Evolutionary conservation across 1,140 invertebrate genomes (phyloP).

Genomic region (Bombus breviceps): DNA sequence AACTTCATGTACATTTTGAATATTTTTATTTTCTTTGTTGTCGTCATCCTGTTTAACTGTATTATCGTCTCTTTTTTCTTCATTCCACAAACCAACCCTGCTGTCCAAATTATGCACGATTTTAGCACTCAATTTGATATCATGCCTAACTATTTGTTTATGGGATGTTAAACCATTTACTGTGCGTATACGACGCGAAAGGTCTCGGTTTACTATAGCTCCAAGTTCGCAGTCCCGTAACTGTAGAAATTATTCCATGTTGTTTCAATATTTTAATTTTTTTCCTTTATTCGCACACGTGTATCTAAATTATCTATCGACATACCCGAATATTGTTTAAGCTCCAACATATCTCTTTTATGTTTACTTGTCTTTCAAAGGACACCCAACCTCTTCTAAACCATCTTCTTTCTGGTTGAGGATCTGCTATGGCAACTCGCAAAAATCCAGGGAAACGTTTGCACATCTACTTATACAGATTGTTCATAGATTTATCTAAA

Average conservation of each 20-base stretch:
- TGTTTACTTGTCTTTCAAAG: slow-evolving; percentile 97
- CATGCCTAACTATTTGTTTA: slow-evolving; percentile 94
- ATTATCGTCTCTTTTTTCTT: slow-evolving; percentile 80
- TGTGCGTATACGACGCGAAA: slow-evolving; percentile 95
- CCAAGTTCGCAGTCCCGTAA: slow-evolving; percentile 96
- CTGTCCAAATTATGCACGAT: slow-evolving; percentile 97
- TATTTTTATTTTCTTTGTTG: slow-evolving; percentile 68
- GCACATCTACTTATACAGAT: slow-evolving; percentile 88
- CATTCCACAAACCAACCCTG: slow-evolving; percentile 91
- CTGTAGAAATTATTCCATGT: slow-evolving; percentile 78
- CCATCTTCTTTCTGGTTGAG: slow-evolving; percentile 96
- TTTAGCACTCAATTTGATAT: slow-evolving; percentile 96
- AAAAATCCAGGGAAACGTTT: slow-evolving; percentile 97
- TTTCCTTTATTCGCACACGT: not conserved
- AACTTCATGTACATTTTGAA: slow-evolving; percentile 65
- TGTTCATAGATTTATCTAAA: not conserved
- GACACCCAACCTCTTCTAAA: slow-evolving; percentile 99
- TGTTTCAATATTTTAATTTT: not conserved
- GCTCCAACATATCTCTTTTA: slow-evolving; percentile 99
- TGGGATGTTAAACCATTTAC: slow-evolving; percentile 97
- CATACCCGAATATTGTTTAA: slow-evolving; percentile 95
- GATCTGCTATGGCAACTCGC: slow-evolving; percentile 98
- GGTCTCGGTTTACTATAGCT: slow-evolving; percentile 96
- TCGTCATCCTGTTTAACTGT: slow-evolving; percentile 56
- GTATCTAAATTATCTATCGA: not conserved